Conservation (phyloP, 2,888 invertebrate genomes). For the Hyalella azteca region DNA sequence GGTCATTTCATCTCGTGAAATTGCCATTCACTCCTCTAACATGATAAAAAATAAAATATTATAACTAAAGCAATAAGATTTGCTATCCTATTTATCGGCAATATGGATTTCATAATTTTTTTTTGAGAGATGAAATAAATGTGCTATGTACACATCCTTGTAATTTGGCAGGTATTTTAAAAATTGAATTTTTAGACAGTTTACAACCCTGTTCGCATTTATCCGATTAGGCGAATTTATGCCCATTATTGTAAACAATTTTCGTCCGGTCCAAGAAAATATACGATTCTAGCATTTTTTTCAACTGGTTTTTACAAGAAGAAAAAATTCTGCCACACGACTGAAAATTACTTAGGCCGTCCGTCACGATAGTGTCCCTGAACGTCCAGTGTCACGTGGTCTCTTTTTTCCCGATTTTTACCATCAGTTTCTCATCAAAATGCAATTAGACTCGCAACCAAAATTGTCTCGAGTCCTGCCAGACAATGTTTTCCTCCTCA, state of each 20-base stretch:
- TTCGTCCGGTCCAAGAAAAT: not conserved
- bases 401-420: not conserved
- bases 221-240: not conserved
- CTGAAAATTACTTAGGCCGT: not conserved
- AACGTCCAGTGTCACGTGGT: not conserved
- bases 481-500: slow-evolving; percentile 5
- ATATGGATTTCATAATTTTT: not conserved
- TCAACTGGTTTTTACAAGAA: not conserved
- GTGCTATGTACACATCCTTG: not conserved
- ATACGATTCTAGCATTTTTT: not conserved
- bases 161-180: not conserved
- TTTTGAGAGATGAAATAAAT: not conserved
- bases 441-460: slow-evolving; percentile 1
- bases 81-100: not conserved
- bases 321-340: not conserved
- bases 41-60: not conserved
- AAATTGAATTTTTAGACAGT: not conserved
- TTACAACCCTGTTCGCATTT: not conserved
- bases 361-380: not conserved
- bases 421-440: slow-evolving; percentile 21
- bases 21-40: not conserved
- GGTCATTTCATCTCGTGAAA: not conserved
- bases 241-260: not conserved
- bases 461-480: not conserved
- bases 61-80: not conserved